Percentiles rank a stretch among this genome's conserved stretches.
These are phyloP conservation scores for Hydraecia micacea DNA, from an alignment of 2,888 invertebrate species.

Conservation along the genomic window DNA sequence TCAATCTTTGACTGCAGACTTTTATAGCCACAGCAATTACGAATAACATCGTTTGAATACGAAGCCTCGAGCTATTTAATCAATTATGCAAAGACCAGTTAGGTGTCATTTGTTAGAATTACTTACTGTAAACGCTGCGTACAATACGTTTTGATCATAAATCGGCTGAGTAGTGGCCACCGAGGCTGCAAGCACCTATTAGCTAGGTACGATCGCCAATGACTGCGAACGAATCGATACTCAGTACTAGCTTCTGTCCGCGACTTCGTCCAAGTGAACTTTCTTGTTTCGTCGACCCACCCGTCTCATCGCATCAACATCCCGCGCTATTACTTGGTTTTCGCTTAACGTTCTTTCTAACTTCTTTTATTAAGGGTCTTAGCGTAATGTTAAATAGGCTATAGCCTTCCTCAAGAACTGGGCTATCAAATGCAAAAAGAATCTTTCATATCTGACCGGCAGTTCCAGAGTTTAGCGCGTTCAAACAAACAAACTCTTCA, in stretches of 20 bases:
- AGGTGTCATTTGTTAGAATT: conserved; percentile 72
- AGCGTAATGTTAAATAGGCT: not conserved
- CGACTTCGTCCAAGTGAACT: not conserved
- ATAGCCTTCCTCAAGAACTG: not conserved
- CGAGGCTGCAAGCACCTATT: conserved; percentile 72
- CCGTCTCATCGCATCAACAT: not conserved
- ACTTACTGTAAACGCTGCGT: conserved; percentile 64
- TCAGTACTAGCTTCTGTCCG: conserved; percentile 60
- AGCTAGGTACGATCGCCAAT: conserved; percentile 70
- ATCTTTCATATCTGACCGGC: not conserved
- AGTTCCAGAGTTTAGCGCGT: not conserved
- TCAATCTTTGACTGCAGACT: conserved; percentile 44
- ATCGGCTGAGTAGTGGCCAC: conserved; percentile 74
- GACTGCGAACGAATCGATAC: conserved; percentile 76
- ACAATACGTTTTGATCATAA: conserved; percentile 73
- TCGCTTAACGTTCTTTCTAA: not conserved
- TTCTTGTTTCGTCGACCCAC: not conserved
- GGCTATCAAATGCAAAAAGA: not conserved
- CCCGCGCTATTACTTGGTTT: not conserved
- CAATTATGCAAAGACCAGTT: conserved; percentile 65
- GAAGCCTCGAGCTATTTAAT: conserved; percentile 58
- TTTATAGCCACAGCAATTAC: conserved; percentile 41
- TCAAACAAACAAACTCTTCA: not conserved
- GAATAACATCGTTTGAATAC: conserved; percentile 44
- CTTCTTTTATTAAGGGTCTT: not conserved